Conservation (phyloP, 2,888 invertebrate species). For the Actias luna region DNA sequence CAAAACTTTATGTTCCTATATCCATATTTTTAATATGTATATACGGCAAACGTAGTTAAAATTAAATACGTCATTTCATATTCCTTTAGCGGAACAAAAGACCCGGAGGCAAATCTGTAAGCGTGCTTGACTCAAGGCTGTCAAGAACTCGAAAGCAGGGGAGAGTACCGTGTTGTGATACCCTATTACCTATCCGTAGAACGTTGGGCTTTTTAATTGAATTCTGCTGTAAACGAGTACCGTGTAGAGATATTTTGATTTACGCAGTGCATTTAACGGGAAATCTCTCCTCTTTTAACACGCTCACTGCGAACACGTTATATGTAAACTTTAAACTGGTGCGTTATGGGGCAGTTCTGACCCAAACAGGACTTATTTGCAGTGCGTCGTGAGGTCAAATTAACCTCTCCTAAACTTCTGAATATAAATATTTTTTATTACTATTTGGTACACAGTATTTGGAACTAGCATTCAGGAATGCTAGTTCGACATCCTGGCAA, state of each 20-base stretch:
- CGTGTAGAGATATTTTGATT: constrained; percentile 19
- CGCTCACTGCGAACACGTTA: too few relatives aligned
- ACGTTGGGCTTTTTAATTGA: constrained; percentile 73
- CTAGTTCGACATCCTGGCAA: too few relatives aligned
- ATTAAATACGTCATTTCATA: constrained; percentile 20
- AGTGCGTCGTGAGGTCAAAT: too few relatives aligned
- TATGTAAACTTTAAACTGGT: not conserved
- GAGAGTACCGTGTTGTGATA: constrained; percentile 59
- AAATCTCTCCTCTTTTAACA: constrained; percentile 17
- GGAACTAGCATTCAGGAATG: too few relatives aligned
- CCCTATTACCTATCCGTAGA: constrained; percentile 62
- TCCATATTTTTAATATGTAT: not conserved
- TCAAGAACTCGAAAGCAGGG: constrained; percentile 45
- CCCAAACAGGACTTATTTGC: too few relatives aligned
- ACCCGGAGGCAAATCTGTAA: constrained; percentile 41
- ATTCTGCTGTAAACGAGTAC: constrained; percentile 42
- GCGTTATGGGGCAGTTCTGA: too few relatives aligned
- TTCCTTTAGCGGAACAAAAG: constrained; percentile 44
- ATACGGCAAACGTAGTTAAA: not conserved
- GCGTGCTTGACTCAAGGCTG: constrained; percentile 32
- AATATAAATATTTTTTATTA: too few relatives aligned
- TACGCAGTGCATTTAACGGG: constrained; percentile 25
- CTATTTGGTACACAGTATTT: too few relatives aligned
- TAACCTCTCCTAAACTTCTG: too few relatives aligned
- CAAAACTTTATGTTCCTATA: not conserved